A percentile compares a stretch with the other conserved stretches of the same genome.
Evolutionary conservation across 2,797 vertebrate genomes (phyloP).

Genomic region (Pantherophis vulpinus): DNA sequence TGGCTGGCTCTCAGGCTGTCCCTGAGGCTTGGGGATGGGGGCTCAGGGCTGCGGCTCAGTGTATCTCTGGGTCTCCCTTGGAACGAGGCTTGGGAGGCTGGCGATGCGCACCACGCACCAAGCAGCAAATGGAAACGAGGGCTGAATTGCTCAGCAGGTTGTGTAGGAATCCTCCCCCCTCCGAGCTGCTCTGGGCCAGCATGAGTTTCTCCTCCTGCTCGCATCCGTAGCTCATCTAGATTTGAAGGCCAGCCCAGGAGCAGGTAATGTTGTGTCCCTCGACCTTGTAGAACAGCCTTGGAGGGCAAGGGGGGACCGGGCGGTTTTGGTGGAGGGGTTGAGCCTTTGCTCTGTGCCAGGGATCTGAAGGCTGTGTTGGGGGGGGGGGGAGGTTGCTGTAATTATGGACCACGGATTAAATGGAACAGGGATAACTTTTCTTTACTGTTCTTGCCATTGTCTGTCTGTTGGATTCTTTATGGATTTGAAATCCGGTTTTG

Average conservation of each 20-base stretch:
- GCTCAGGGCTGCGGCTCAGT: not conserved
- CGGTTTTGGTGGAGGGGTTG: not conserved
- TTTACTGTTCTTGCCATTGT: not conserved
- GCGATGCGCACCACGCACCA: not conserved
- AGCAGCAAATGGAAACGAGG: not conserved
- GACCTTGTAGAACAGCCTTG: not conserved
- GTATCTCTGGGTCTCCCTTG: not conserved
- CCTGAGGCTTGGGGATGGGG: not conserved
- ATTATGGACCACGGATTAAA: not conserved
- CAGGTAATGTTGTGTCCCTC: not conserved
- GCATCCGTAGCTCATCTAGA: not conserved
- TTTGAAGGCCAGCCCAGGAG: not conserved
- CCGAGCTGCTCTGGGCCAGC: not conserved
- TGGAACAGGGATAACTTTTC: not conserved
- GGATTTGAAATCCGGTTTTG: not conserved
- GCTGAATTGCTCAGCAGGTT: not conserved
- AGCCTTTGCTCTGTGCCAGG: not conserved
- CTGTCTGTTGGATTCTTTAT: not conserved
- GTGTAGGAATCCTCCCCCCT: not conserved
- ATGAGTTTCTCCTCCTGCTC: too few relatives aligned
- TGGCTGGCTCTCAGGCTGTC: not conserved
- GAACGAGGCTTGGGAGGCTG: not conserved
- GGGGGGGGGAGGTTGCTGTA: not conserved
- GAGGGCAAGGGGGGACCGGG: not conserved
- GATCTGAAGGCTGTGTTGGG: not conserved